Evolutionary conservation across 1,140 invertebrate genomes (phyloP), one percentile per base, ranked within the genome.

Genomic region (Drosophila aff.): DNA sequence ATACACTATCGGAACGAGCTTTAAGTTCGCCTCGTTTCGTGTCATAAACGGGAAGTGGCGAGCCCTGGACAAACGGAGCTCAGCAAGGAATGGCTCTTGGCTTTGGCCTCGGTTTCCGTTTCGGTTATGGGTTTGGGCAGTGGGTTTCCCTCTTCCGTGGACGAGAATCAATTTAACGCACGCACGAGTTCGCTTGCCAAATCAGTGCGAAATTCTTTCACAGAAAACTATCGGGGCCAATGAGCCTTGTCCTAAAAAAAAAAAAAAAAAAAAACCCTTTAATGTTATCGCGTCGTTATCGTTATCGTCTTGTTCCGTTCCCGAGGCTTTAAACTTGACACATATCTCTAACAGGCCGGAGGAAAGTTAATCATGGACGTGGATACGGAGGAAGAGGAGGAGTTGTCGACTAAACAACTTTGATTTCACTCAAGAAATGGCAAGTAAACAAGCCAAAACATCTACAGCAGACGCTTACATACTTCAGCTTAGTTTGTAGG

Each of bases 91-190:
- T 23, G 53, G 15, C 53, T 38, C 21, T 28, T 16, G 21, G 67
- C 31, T n/a, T 38, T 47, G 60, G 26, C 15, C 15, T 21, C 23
- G 38, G 28, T 50, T 59, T 44, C 28, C 23, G 18, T 60, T 52
- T 33, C 18, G 61, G n/a, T 26, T 62, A 53, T 43, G 49, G 28
- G 41, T 52, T 21, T 28, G 44, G 59, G 60, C 44, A 57, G 46
- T 46, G 46, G 49, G 43, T 40, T 71, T 61, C 44, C 26, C 11
- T 6, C 6, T 11, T 60, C 3, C 11, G 33, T 76, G 52, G 43
- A 26, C 58, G 49, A 47, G 52, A 72, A 84, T 89, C 85, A 89
- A 89, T 89, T 89, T 89, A 84, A 84, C 84, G 84, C 84, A 89
- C 84, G 85, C 81, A 75, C 85, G 84, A 79, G 40, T 84, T 90